These are phyloP conservation scores for Pelecanoides urinatrix DNA, from an alignment of 2,113 vertebrate species.

Conservation along the genomic window DNA sequence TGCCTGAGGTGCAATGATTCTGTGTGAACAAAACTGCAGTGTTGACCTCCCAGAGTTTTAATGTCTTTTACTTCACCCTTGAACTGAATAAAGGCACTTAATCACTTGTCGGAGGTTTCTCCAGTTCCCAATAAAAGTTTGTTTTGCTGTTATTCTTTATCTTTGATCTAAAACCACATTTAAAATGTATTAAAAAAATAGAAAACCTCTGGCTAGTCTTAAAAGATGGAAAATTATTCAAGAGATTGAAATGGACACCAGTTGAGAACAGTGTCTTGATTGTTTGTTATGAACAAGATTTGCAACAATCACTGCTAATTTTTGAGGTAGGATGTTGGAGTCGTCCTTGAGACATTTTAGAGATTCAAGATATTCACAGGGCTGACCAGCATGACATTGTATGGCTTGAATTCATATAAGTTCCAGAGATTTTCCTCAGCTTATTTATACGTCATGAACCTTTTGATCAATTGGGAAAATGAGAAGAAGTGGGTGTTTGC, in stretches of 20 bases:
- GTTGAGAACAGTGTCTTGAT: background rate
- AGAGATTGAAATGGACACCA: background rate
- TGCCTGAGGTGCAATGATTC: constrained; percentile 19
- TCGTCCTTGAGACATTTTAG: background rate
- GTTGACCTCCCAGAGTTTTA: constrained; percentile 45
- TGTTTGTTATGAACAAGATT: background rate
- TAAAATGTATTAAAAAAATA: background rate
- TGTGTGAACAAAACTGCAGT: background rate
- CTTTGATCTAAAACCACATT: background rate
- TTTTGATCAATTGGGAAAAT: background rate
- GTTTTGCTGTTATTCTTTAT: background rate
- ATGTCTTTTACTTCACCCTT: constrained; percentile 30
- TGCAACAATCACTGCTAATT: background rate
- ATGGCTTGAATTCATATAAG: background rate
- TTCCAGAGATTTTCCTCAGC: background rate
- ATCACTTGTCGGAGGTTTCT: background rate
- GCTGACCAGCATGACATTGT: background rate
- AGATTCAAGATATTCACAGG: background rate
- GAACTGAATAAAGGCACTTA: constrained; percentile 2
- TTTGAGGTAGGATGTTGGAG: background rate
- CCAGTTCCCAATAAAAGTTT: background rate
- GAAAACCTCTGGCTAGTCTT: background rate
- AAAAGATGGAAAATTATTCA: background rate
- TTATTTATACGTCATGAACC: background rate
- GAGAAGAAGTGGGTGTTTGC: background rate